phyloP scores from a whole-genome alignment of 2,888 invertebrate species.

The Punctoribates punctum region DNA sequence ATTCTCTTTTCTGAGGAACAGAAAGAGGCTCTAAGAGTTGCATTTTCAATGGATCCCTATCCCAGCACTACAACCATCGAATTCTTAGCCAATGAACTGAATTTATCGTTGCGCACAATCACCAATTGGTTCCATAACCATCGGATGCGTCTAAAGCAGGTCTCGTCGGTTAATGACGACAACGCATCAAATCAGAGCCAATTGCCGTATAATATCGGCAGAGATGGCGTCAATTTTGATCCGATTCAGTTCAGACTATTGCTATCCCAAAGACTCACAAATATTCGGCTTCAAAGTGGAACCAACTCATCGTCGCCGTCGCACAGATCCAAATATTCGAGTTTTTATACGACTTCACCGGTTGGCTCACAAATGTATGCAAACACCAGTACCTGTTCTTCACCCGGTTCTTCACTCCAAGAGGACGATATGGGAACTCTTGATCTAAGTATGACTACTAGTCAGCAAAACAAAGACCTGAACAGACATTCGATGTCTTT shows the following conservation, averaged over 20 bases:
- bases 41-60: slow-evolving; percentile 93
- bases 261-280: slow-evolving; percentile 80
- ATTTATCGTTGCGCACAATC: slow-evolving; percentile 88
- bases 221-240: slow-evolving; percentile 62
- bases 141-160: slow-evolving; percentile 90
- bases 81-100: slow-evolving; percentile 84
- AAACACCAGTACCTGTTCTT: slow-evolving; percentile 48
- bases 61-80: slow-evolving; percentile 95
- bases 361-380: slow-evolving; percentile 38
- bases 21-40: slow-evolving; percentile 88
- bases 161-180: slow-evolving; percentile 29
- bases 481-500: slow-evolving; percentile 58
- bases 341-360: slow-evolving; percentile 37
- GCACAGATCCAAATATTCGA: slow-evolving; percentile 41
- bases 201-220: slow-evolving; percentile 44
- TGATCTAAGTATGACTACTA: slow-evolving; percentile 65
- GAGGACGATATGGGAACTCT: slow-evolving; percentile 54
- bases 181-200: slow-evolving; percentile 55
- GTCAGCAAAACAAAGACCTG: slow-evolving; percentile 46
- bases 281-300: slow-evolving; percentile 61
- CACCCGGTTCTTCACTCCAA: slow-evolving; percentile 45
- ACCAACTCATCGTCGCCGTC: slow-evolving; percentile 34
- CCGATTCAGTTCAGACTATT: slow-evolving; percentile 85
- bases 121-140: slow-evolving; percentile 99
- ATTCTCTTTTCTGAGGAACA: slow-evolving; percentile 98